Conservation (phyloP, 2,888 invertebrate species). For the Oscheius sp. region DNA sequence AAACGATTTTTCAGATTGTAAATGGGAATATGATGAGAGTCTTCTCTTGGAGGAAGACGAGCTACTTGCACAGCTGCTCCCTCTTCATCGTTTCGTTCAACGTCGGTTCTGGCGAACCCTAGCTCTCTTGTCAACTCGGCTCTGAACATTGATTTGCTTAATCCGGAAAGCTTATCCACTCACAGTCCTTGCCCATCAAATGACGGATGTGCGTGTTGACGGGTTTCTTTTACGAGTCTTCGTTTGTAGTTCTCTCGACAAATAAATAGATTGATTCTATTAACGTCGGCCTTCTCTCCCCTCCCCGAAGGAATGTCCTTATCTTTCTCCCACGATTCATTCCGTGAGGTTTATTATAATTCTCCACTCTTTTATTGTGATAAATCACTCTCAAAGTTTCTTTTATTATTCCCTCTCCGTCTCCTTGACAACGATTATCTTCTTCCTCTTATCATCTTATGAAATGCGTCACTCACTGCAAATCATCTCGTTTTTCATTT, state of each 20-base stretch:
- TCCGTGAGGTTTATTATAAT: background rate
- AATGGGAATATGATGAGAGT: constrained; percentile 30
- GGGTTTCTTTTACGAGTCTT: background rate
- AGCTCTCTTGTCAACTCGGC: constrained; percentile 11
- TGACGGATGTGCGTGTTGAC: constrained; percentile 23
- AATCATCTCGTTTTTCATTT: background rate
- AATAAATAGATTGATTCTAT: too few species aligned
- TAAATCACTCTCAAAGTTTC: constrained; percentile 2
- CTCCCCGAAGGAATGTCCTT: background rate
- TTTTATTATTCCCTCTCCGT: background rate
- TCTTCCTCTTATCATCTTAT: background rate
- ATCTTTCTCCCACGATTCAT: background rate
- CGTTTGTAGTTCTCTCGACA: background rate
- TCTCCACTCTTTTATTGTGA: background rate
- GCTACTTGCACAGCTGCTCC: constrained; percentile 14
- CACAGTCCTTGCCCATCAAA: constrained; percentile 2
- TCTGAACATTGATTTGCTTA: constrained; percentile 15
- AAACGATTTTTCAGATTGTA: background rate
- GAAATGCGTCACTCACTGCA: too few species aligned
- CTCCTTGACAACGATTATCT: constrained; percentile 10
- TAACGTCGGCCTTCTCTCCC: background rate
- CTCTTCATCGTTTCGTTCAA: constrained; percentile 30
- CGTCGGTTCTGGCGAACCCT: constrained; percentile 31
- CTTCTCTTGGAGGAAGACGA: constrained; percentile 26
- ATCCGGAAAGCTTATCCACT: constrained; percentile 17